Evolutionary conservation across 1,140 invertebrate species (phyloP), one percentile per base, ranked within the genome.

Genomic region (Odontomachus brunneus): DNA sequence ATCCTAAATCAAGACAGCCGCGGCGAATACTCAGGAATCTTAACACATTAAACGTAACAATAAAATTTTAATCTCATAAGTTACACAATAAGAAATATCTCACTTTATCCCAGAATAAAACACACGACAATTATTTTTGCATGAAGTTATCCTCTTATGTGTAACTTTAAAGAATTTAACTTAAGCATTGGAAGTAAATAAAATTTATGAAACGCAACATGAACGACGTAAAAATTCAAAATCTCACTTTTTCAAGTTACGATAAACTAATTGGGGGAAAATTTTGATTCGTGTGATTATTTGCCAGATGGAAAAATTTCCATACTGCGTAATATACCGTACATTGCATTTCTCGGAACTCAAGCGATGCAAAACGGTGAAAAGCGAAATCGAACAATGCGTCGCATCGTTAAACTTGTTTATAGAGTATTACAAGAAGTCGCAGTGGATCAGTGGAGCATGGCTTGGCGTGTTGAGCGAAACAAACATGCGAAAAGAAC

Each of bases 371-470:
- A 49, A 63, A 53, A 12, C n/a, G 1, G 24, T 17, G 24, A 83
- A 75, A 82, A 72, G 38, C 24, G 11, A 60, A 29, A 24, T 22
- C 33, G 14, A 24, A 73, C 80, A n/a, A 14, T 57, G 26, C 4
- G 33, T 1, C 55, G 33, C 19, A 57, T 51, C 51, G 59, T 87
- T 86, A 76, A 86, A 48, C 24, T 53, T 15, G 3, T 66, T 85
- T 67, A 55, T 69, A 55, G 55, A 38, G 38, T 29, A 9, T 48
- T 48, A n/a, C 29, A 75, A 85, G 49, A 38, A 76, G 17, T 49
- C 11, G 7, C 24, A 84, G 63, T 87, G 11, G 74, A 81, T 84
- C 57, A 87, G 55, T 87, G 63, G 65, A 88, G 48, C 62, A 80
- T 53, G 15, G 3, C 4, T n/a, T 12, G 48, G 17, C 62, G 7